A percentile compares a stretch with the other conserved stretches of the same genome.
Conservation (phyloP, 2,113 vertebrate species). For the human region DNA sequence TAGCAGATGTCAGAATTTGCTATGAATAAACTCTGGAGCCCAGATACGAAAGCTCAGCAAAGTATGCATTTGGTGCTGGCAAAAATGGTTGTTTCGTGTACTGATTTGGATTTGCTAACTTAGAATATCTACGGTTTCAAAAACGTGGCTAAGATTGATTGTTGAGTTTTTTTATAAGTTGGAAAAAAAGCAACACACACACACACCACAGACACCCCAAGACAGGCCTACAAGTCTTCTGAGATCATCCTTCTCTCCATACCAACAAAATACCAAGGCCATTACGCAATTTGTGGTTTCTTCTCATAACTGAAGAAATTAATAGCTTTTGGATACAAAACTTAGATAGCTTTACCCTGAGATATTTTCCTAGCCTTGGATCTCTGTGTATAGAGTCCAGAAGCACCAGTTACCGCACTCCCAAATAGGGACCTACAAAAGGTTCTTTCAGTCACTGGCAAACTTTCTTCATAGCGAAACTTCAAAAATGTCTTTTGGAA, state of each 20-base stretch:
- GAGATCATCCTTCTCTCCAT: constrained; percentile 48
- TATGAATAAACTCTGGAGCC: constrained; percentile 46
- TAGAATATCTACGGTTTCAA: constrained; percentile 37
- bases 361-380: background rate
- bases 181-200: background rate
- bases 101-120: constrained; percentile 16
- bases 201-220: constrained; percentile 45
- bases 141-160: constrained; percentile 16
- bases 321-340: constrained; percentile 48
- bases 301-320: constrained; percentile 54
- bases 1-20: constrained; percentile 53
- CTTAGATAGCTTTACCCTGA: constrained; percentile 32
- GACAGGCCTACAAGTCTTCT: constrained; percentile 37
- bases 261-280: constrained; percentile 59
- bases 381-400: background rate
- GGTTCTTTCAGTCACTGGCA: constrained; percentile 41
- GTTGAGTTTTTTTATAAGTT: background rate
- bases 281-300: constrained; percentile 57
- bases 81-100: constrained; percentile 24
- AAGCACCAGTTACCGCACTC: constrained; percentile 9
- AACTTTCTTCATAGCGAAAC: constrained; percentile 31
- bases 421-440: background rate
- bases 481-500: constrained; percentile 46
- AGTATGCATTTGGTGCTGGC: background rate
- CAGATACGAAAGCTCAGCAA: constrained; percentile 59